Percentiles rank a stretch among this genome's conserved stretches.
phyloP scores from a whole-genome alignment of 1,140 invertebrate genomes.

The Drosophila chauvacae region DNA sequence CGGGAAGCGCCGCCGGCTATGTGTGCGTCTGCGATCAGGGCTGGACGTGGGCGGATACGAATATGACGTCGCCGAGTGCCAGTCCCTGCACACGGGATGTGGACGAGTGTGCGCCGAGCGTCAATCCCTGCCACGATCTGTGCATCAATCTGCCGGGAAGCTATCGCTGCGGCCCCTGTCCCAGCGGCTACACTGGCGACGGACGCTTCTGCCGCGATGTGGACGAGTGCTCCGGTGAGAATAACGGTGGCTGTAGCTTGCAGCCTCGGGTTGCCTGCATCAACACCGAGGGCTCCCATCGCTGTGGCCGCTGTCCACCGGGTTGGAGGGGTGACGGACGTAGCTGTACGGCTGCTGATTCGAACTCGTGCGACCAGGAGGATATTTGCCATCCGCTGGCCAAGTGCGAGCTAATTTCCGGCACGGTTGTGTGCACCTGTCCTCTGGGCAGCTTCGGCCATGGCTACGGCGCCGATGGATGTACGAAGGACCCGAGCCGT shows the following conservation, averaged over 20 bases:
- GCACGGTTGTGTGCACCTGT: slow-evolving; percentile 90
- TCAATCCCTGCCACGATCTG: slow-evolving; percentile 91
- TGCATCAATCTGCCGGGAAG: slow-evolving; percentile 95
- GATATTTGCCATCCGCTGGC: slow-evolving; percentile 87
- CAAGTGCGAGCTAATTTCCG: slow-evolving; percentile 89
- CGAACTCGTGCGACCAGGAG: slow-evolving; percentile 58
- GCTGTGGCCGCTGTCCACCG: slow-evolving; percentile 93
- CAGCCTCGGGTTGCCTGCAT: slow-evolving; percentile 90
- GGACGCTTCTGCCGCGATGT: slow-evolving; percentile 94
- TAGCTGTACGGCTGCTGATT: slow-evolving; percentile 45
- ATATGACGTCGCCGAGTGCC: slow-evolving; percentile 86
- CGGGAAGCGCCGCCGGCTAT: slow-evolving; percentile 86
- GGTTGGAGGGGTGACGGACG: slow-evolving; percentile 95
- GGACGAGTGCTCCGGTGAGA: slow-evolving; percentile 91
- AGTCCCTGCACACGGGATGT: slow-evolving; percentile 89
- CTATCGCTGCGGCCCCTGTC: slow-evolving; percentile 94
- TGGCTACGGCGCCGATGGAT: slow-evolving; percentile 85
- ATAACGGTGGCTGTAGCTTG: slow-evolving; percentile 96
- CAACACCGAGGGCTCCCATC: slow-evolving; percentile 92
- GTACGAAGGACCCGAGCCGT: slow-evolving; percentile 44
- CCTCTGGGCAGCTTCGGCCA: slow-evolving; percentile 88
- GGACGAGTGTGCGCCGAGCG: slow-evolving; percentile 91
- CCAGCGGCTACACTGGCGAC: slow-evolving; percentile 92
- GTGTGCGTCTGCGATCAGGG: slow-evolving; percentile 93
- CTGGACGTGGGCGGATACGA: slow-evolving; percentile 90